These are phyloP conservation scores for Protonibea diacanthus DNA, from an alignment of 2,797 vertebrate genomes.

Conservation along the genomic window DNA sequence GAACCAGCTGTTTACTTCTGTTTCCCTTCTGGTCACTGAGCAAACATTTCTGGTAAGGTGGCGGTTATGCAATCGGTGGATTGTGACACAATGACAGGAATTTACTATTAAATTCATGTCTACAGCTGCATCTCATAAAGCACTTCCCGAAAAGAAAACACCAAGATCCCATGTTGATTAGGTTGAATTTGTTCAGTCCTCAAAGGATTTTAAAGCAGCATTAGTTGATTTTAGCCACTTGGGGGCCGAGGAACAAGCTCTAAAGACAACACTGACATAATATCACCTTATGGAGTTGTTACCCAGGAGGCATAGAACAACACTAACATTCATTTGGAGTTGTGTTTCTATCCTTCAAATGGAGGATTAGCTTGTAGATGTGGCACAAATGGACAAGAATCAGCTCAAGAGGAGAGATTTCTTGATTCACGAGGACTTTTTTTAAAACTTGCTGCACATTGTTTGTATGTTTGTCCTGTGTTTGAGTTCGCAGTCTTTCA, in stretches of 20 bases:
- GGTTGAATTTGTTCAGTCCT: not conserved
- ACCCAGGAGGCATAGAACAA: not conserved
- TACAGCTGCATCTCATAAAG: constrained; percentile 9
- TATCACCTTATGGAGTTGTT: not conserved
- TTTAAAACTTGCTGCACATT: not conserved
- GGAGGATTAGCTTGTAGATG: not conserved
- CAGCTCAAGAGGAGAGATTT: too few species aligned
- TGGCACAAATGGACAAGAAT: too few species aligned
- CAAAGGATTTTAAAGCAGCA: constrained; percentile 15
- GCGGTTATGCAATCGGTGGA: constrained; percentile 57
- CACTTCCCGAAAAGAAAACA: constrained; percentile 49
- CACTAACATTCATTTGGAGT: not conserved
- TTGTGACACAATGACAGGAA: constrained; percentile 66
- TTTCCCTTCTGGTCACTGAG: constrained; percentile 73
- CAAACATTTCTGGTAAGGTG: constrained; percentile 69
- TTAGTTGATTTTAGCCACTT: not conserved
- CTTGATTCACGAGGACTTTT: too few species aligned
- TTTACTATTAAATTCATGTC: constrained; percentile 35
- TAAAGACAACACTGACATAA: constrained; percentile 13
- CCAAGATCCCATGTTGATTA: not conserved
- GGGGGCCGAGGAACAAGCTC: not conserved
- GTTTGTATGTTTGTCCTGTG: too few species aligned
- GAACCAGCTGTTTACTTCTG: constrained; percentile 60
- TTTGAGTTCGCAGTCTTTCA: too few species aligned
- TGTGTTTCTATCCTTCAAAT: not conserved